Percentiles rank a stretch among this genome's conserved stretches.
phyloP scores from a whole-genome alignment of 2,888 invertebrate genomes.

The Malacosoma neustria region DNA sequence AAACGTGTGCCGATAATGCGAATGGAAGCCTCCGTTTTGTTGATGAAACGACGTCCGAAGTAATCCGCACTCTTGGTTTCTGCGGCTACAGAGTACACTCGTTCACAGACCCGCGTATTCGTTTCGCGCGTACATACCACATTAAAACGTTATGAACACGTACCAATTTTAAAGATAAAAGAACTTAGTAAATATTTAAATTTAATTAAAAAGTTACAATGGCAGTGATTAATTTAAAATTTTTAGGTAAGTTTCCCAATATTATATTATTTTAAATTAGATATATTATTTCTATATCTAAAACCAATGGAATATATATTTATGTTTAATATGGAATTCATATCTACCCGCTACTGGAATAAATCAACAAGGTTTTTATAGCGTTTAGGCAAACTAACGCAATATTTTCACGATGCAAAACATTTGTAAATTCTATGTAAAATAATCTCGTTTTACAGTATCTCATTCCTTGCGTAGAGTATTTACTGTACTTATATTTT shows the following conservation, averaged over 20 bases:
- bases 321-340: no score
- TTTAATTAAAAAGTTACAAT: slow-evolving; percentile 23
- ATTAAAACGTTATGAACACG: slow-evolving; percentile 4
- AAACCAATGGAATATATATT: no score
- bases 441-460: no score
- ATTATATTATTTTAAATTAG: no score
- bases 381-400: no score
- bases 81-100: slow-evolving; percentile 2
- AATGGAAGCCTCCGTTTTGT: slow-evolving; percentile 20
- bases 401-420: no score
- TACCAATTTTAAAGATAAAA: slow-evolving; percentile 11
- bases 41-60: slow-evolving; percentile 30
- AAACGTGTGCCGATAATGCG: neutral
- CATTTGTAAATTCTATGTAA: no score
- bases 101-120: slow-evolving; percentile 21
- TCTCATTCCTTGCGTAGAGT: no score
- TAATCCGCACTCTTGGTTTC: slow-evolving; percentile 17
- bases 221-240: slow-evolving; percentile 53
- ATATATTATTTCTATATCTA: no score
- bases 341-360: no score
- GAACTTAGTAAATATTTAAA: slow-evolving; percentile 4
- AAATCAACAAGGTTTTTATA: no score
- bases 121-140: slow-evolving; percentile 12
- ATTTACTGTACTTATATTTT: no score
- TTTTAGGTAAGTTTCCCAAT: slow-evolving; percentile 43